Percentiles rank a stretch among this genome's conserved stretches.
Conservation (phyloP, 2,113 vertebrate genomes). For the Percina caprodes region DNA sequence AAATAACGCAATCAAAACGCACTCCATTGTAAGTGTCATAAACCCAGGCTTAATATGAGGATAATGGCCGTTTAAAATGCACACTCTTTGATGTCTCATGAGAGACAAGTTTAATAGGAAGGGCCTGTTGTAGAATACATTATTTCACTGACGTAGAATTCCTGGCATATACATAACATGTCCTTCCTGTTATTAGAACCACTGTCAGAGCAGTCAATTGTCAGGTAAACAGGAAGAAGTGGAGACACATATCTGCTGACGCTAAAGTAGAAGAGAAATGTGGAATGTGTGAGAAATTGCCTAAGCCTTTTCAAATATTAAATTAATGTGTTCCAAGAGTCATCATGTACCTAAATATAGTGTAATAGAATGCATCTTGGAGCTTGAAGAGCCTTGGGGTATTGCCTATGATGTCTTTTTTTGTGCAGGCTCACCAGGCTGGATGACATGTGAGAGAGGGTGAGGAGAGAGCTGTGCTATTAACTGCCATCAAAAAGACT, state of each 20-base stretch:
- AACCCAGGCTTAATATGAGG: conserved; percentile 61
- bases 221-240: conserved; percentile 14
- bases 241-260: conserved; percentile 5
- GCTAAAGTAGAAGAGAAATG: conserved; percentile 20
- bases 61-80: conserved; percentile 67
- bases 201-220: conserved; percentile 26
- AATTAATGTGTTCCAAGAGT: conserved; percentile 15
- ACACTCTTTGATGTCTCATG: conserved; percentile 65
- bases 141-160: conserved; percentile 49
- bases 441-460: background rate
- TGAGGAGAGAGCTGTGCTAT: background rate
- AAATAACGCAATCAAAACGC: conserved; percentile 63
- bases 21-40: conserved; percentile 55
- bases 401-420: conserved; percentile 7
- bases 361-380: conserved; percentile 7
- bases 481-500: conserved; percentile 29
- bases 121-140: conserved; percentile 54
- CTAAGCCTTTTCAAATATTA: conserved; percentile 18
- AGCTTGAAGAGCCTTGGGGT: conserved; percentile 6
- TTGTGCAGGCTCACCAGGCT: background rate
- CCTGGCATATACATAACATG: conserved; percentile 33
- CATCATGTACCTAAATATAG: background rate
- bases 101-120: conserved; percentile 64
- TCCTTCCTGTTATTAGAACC: conserved; percentile 35
- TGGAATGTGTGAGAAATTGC: conserved; percentile 5